Percentiles rank a stretch among this genome's conserved stretches.
These are phyloP conservation scores for Ctenoplectra terminalis DNA, from an alignment of 1,140 invertebrate species.

Conservation along the genomic window DNA sequence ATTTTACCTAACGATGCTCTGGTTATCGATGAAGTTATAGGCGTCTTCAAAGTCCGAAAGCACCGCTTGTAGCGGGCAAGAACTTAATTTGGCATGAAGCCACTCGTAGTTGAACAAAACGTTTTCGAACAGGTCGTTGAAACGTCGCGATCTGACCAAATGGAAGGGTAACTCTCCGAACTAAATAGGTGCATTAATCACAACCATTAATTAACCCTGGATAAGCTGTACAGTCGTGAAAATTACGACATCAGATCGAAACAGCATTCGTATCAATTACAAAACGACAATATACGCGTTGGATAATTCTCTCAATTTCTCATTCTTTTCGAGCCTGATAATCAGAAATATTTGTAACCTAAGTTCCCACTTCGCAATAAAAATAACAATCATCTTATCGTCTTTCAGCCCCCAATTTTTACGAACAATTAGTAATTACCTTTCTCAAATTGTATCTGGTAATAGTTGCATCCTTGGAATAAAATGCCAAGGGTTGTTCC, in stretches of 20 bases:
- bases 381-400: too few relatives aligned
- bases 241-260: too few relatives aligned
- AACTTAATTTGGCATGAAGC: slow-evolving; percentile 97
- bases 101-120: slow-evolving; percentile 99
- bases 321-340: too few relatives aligned
- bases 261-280: too few relatives aligned
- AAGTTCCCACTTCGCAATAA: too few relatives aligned
- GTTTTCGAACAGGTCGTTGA: slow-evolving; percentile 95
- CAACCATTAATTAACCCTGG: too few relatives aligned
- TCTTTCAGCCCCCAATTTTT: too few relatives aligned
- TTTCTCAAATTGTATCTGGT: slow-evolving; percentile 94
- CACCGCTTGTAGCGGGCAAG: slow-evolving; percentile 96
- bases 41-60: slow-evolving; percentile 98
- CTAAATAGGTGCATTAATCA: slow-evolving; percentile 80
- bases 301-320: too few relatives aligned
- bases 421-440: too few relatives aligned
- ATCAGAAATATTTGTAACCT: too few relatives aligned
- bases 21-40: slow-evolving; percentile 91
- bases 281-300: too few relatives aligned
- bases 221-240: too few relatives aligned
- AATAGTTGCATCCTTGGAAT: slow-evolving; percentile 93
- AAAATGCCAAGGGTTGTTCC: slow-evolving; percentile 96
- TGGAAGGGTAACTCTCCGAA: slow-evolving; percentile 98
- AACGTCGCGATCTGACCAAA: slow-evolving; percentile 93
- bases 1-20: slow-evolving; percentile 89